Evolutionary conservation across 2,113 vertebrate species (phyloP), one percentile per base, ranked within the genome.

Genomic region (Cacatua alba): DNA sequence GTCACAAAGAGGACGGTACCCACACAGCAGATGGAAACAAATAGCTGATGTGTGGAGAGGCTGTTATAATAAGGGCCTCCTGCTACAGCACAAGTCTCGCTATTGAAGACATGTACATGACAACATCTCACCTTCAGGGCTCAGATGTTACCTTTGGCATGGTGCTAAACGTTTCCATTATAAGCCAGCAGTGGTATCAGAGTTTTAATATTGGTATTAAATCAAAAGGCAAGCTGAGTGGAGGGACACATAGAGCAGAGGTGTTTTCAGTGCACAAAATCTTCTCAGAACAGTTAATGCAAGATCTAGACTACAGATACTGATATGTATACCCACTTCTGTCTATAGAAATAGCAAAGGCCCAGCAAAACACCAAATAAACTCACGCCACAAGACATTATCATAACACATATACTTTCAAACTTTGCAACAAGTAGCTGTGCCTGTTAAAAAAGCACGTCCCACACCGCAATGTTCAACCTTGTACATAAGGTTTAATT

Each of bases 401-500:
- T 37, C 4, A 2, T 31, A 75, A 52, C n/a, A 80, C 69, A 39
- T 3, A 0, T 1, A 55, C 75, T 55, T 75, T 26, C 52, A 41
- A 60, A 33, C 5, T 65, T 12, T 25, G 46, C 43, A 60, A 72
- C 31, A 84, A 64, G 33, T 28, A 44, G 51, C 35, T 57, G 43
- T 31, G 19, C 12, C 46, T 44, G 37, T 65, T 89, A 71, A 75
- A 88, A 86, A 64, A 2, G 23, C 71, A 53, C 0, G 0, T 7
- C 41, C 53, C 69, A 25, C 52, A 13, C 18, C 0, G 1, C 10
- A 13, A 6, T 4, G 6, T 31, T 67, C 59, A 87, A n/a, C 62
- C 43, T 72, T 3, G 0, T 5, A 24, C 2, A 3, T 1, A 29
- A 33, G 6, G 18, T 44, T 86, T 75, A 48, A 86, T 2, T n/a